Conservation (phyloP, 37 sponge, comb jelly and placozoan genomes). For the Eunapius fragilis region DNA sequence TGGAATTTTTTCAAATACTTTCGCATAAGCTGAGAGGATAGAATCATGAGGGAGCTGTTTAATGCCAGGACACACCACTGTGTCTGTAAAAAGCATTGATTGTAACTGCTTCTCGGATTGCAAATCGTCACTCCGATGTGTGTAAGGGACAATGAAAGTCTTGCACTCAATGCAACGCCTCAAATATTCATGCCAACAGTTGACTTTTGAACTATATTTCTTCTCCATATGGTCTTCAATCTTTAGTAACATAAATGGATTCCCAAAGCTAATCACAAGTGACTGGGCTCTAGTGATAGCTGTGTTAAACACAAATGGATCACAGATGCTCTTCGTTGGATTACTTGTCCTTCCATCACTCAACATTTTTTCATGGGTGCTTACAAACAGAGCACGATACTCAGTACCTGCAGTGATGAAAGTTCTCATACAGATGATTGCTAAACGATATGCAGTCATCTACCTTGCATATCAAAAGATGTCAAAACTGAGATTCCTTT, state of each 20-base stretch:
- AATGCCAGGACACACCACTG: neutral
- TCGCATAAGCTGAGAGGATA: neutral
- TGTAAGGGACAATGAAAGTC: conserved; percentile 21
- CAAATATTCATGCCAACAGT: conserved; percentile 77
- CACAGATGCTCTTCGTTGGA: conserved; percentile 61
- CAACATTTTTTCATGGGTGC: conserved; percentile 47
- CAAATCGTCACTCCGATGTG: neutral
- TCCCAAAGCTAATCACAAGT: conserved; percentile 74
- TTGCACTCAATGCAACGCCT: conserved; percentile 55
- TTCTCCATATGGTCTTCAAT: conserved; percentile 38
- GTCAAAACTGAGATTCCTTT: conserved; percentile 24
- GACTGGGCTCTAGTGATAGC: conserved; percentile 68
- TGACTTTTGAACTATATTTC: neutral
- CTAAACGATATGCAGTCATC: neutral
- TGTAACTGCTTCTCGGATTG: neutral
- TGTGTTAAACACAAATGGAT: conserved; percentile 71
- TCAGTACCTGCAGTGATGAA: conserved; percentile 46
- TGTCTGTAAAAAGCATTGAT: neutral
- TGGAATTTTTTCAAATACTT: neutral
- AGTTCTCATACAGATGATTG: neutral
- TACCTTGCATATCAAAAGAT: conserved; percentile 10
- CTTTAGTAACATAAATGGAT: conserved; percentile 61
- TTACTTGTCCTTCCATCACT: conserved; percentile 2
- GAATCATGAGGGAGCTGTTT: neutral
- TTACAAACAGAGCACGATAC: conserved; percentile 57